A percentile compares a stretch with the other conserved stretches of the same genome.
Evolutionary conservation across 2,888 invertebrate species (phyloP).

Genomic region (Nomada ferruginata): DNA sequence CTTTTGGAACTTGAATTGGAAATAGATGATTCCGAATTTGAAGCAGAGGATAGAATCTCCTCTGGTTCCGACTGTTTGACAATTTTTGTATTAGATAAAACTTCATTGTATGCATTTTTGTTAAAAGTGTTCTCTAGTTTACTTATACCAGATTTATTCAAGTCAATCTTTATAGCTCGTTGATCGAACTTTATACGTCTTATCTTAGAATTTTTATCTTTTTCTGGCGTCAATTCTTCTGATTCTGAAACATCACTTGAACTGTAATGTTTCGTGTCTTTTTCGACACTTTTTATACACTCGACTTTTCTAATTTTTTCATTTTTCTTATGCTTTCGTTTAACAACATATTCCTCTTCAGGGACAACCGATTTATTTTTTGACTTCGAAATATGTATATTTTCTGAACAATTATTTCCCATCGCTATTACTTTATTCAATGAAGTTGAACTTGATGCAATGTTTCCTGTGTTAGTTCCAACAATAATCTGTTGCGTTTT

Average conservation of each 20-base stretch:
- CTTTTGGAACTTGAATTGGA: slow-evolving; percentile 45
- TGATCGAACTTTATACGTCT: neutral
- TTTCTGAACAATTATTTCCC: slow-evolving; percentile 26
- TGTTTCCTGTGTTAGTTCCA: slow-evolving; percentile 21
- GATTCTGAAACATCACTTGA: slow-evolving; percentile 26
- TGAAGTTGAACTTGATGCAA: slow-evolving; percentile 40
- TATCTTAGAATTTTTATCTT: neutral
- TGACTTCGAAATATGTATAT: slow-evolving; percentile 8
- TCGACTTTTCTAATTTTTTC: slow-evolving; percentile 5
- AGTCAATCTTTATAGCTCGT: slow-evolving; percentile 9
- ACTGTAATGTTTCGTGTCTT: slow-evolving; percentile 17
- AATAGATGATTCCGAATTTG: slow-evolving; percentile 35
- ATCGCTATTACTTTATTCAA: slow-evolving; percentile 14
- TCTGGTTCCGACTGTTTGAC: slow-evolving; percentile 21
- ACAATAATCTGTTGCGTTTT: slow-evolving; percentile 23
- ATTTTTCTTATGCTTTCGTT: slow-evolving; percentile 2
- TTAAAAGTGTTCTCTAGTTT: neutral
- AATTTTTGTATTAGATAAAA: slow-evolving; percentile 9
- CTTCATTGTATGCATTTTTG: slow-evolving; percentile 1
- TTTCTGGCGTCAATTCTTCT: slow-evolving; percentile 4
- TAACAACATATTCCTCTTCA: slow-evolving; percentile 10
- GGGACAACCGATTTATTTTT: slow-evolving; percentile 3
- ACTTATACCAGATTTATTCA: slow-evolving; percentile 10
- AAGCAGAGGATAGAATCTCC: slow-evolving; percentile 29
- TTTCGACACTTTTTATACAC: neutral